phyloP scores from a whole-genome alignment of 2,113 vertebrate species.

The Alligator sinensis region DNA sequence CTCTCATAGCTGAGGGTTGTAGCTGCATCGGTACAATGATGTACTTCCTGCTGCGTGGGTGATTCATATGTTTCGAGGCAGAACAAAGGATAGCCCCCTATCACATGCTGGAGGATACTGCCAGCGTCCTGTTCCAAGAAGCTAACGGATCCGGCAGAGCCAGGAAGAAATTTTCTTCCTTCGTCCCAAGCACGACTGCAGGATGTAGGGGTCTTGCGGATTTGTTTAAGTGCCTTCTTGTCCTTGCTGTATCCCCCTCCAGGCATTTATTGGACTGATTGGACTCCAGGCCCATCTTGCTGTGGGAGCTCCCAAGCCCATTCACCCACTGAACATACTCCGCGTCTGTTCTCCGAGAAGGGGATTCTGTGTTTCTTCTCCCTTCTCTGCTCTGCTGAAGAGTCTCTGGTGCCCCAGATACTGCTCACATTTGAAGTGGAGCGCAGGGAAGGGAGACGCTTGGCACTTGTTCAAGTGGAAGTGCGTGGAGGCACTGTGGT shows the following conservation, averaged over 20 bases:
- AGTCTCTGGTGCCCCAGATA: no score
- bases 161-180: not conserved
- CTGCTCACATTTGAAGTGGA: not conserved
- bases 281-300: not conserved
- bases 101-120: no score
- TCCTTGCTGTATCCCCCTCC: not conserved
- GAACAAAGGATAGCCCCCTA: not conserved
- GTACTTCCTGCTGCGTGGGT: not conserved
- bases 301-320: not conserved
- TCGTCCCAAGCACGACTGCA: rapidly evolving
- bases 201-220: not conserved
- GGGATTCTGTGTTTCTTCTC: not conserved
- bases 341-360: not conserved
- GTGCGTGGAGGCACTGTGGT: rapidly evolving
- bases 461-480: not conserved
- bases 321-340: not conserved
- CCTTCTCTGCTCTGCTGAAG: not conserved
- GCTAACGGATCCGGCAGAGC: no score
- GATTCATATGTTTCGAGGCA: not conserved
- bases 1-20: no score
- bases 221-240: not conserved
- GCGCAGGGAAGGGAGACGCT: rapidly evolving
- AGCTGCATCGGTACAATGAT: no score
- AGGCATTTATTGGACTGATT: not conserved
- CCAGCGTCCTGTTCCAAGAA: no score